Percentiles rank a stretch among this genome's conserved stretches.
Conservation (phyloP, 2,797 vertebrate genomes). For the Molossus alvarezi region DNA sequence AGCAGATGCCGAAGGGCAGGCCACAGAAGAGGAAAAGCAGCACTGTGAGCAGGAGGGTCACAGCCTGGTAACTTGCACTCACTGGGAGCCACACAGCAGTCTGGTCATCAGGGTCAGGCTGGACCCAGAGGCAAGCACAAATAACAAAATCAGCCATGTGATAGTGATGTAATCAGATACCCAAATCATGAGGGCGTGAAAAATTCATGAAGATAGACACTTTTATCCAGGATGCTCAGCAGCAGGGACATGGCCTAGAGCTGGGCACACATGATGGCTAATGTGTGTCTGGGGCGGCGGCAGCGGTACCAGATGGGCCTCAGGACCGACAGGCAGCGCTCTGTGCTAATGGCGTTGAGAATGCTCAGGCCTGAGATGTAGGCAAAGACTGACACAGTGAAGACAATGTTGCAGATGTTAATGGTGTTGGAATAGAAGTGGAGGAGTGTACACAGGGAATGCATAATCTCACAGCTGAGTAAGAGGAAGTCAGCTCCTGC, state of each 20-base stretch:
- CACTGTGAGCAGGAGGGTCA: conserved; percentile 76
- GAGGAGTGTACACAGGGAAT: rapidly evolving
- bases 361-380: conserved; percentile 82
- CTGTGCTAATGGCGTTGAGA: conserved; percentile 83
- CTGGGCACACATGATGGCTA: background rate
- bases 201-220: too few relatives aligned
- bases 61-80: conserved; percentile 59
- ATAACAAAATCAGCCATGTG: conserved; percentile 80
- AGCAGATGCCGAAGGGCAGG: conserved; percentile 78
- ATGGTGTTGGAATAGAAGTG: rapidly evolving
- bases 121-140: conserved; percentile 80
- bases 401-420: rapidly evolving
- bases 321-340: conserved; percentile 84
- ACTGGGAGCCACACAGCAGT: conserved; percentile 79
- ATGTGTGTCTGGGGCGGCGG: conserved; percentile 72
- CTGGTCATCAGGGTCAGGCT: conserved; percentile 79
- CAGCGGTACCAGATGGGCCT: conserved; percentile 87
- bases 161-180: background rate
- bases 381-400: rapidly evolving
- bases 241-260: conserved; percentile 85
- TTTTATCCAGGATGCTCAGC: background rate
- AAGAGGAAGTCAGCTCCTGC: conserved; percentile 78
- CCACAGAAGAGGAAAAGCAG: conserved; percentile 85
- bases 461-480: conserved; percentile 64
- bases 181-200: too few relatives aligned